phyloP scores from a whole-genome alignment of 2,113 vertebrate species.

The Ciconia stormi region DNA sequence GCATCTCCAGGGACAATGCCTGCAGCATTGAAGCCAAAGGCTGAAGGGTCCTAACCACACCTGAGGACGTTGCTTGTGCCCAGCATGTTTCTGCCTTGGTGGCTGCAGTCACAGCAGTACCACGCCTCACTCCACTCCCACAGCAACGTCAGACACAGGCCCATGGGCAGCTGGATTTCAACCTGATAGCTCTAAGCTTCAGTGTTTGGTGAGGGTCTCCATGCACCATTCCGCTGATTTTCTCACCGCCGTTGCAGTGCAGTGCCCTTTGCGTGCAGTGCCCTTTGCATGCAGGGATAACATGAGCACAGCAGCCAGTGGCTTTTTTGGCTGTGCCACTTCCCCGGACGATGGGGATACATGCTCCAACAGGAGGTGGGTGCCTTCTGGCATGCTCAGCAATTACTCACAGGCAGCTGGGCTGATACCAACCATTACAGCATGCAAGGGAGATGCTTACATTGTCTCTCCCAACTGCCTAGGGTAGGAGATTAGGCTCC shows the following conservation, averaged over 20 bases:
- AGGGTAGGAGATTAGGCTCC: slow-evolving; percentile 3
- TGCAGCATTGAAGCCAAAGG: neutral
- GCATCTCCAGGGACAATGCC: neutral
- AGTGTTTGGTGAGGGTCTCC: neutral
- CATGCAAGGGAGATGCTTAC: slow-evolving; percentile 28
- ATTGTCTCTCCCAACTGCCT: slow-evolving; percentile 19
- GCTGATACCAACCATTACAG: slow-evolving; percentile 53
- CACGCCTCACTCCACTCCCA: neutral
- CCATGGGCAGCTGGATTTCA: neutral
- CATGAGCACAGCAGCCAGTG: neutral
- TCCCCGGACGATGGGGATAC: neutral
- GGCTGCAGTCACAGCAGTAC: neutral
- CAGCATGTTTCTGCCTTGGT: neutral
- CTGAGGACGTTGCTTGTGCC: neutral
- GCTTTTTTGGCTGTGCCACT: neutral
- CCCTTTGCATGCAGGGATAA: neutral
- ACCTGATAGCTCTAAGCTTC: neutral
- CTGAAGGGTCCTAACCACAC: rapidly evolving
- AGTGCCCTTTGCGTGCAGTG: neutral
- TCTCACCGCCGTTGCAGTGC: neutral
- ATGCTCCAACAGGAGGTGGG: neutral
- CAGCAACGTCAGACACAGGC: neutral
- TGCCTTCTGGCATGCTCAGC: neutral
- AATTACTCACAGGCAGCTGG: slow-evolving; percentile 37
- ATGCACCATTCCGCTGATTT: neutral